Conservation (phyloP, 2,888 invertebrate genomes). For the Epirrita christyi region DNA sequence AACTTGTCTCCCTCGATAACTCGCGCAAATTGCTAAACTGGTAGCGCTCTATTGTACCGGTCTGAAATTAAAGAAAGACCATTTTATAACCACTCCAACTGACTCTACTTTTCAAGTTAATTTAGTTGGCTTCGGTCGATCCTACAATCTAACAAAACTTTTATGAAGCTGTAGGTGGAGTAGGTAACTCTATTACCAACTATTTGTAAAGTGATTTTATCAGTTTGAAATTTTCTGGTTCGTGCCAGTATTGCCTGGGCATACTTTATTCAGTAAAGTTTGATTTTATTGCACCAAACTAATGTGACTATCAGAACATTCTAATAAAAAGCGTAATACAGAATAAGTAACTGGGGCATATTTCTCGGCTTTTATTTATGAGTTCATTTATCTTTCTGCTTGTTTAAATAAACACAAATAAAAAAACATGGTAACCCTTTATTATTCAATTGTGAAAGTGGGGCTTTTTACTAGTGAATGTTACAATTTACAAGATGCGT, state of each 20-base stretch:
- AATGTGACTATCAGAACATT: no score
- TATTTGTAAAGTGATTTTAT: constrained; percentile 34
- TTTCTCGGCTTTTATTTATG: no score
- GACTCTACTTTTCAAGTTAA: constrained; percentile 52
- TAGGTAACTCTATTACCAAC: constrained; percentile 32
- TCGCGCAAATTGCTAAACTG: constrained; percentile 63
- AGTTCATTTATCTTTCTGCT: no score
- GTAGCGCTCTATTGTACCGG: constrained; percentile 55
- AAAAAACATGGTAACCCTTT: no score
- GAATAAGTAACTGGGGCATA: no score
- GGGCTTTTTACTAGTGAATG: no score
- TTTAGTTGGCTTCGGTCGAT: constrained; percentile 51
- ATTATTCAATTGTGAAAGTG: no score
- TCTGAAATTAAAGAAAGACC: constrained; percentile 65
- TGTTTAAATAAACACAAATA: no score
- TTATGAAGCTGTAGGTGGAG: constrained; percentile 44
- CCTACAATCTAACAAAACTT: constrained; percentile 45
- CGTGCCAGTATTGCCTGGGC: not conserved
- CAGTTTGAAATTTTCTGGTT: constrained; percentile 30
- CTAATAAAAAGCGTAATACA: no score
- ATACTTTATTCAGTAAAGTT: not conserved
- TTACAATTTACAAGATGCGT: no score
- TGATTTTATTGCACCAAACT: not conserved
- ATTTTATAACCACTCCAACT: constrained; percentile 59
- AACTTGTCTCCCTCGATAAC: constrained; percentile 57